These are phyloP conservation scores for Scrobipalpa atriplicella DNA, from an alignment of 2,888 invertebrate species.

Conservation along the genomic window DNA sequence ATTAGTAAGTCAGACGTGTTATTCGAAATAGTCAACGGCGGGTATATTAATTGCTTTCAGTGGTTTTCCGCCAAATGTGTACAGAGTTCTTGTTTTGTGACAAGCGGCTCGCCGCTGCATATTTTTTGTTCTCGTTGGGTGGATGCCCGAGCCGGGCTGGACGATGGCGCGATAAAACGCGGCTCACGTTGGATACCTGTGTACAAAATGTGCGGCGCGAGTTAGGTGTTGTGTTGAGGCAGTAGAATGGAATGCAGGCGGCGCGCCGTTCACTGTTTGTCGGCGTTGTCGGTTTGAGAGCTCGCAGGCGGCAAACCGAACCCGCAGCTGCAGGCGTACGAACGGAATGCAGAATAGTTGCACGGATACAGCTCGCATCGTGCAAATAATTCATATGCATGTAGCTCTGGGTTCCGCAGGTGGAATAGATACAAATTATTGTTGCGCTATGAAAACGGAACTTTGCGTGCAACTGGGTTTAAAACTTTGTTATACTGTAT, in stretches of 20 bases:
- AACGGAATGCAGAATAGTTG: slow-evolving; percentile 66
- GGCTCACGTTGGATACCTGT: slow-evolving; percentile 38
- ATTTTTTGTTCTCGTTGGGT: slow-evolving; percentile 25
- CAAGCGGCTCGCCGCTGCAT: slow-evolving; percentile 19
- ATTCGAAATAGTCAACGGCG: neutral
- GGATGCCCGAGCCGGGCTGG: slow-evolving; percentile 17
- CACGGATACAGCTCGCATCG: slow-evolving; percentile 60
- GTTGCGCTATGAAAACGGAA: slow-evolving; percentile 26
- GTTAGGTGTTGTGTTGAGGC: slow-evolving; percentile 61
- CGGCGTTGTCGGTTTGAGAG: slow-evolving; percentile 58
- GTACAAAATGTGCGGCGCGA: slow-evolving; percentile 49
- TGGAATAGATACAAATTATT: slow-evolving; percentile 37
- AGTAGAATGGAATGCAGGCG: slow-evolving; percentile 67
- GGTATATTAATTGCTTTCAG: slow-evolving; percentile 16
- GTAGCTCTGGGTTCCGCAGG: slow-evolving; percentile 36
- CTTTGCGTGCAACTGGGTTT: slow-evolving; percentile 12
- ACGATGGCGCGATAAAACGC: slow-evolving; percentile 45
- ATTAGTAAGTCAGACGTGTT: neutral
- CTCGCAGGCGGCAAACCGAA: slow-evolving; percentile 63
- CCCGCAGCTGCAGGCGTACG: slow-evolving; percentile 60
- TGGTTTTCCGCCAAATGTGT: slow-evolving; percentile 21
- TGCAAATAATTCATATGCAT: slow-evolving; percentile 61
- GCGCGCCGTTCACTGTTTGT: slow-evolving; percentile 57
- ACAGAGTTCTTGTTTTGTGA: slow-evolving; percentile 30
- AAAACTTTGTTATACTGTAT: slow-evolving; percentile 14